A percentile compares a stretch with the other conserved stretches of the same genome.
These are phyloP conservation scores for Gavia stellata DNA, from an alignment of 2,113 vertebrate species.

Conservation along the genomic window DNA sequence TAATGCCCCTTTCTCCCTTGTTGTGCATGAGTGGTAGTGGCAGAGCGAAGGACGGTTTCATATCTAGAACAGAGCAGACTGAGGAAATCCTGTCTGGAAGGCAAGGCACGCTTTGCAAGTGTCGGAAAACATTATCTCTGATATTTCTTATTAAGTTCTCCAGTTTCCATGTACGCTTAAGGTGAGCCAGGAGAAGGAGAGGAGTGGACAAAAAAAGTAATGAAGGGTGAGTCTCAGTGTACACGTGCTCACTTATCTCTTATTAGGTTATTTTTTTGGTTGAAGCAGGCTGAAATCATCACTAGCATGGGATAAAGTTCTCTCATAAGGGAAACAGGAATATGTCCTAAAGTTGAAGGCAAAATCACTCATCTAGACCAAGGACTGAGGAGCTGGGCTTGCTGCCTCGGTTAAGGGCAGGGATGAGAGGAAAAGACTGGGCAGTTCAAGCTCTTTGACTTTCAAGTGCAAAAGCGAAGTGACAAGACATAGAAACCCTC, in stretches of 20 bases:
- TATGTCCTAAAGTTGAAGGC: not conserved
- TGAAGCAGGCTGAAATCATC: not conserved
- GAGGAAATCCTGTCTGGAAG: conserved; percentile 49
- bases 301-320: not conserved
- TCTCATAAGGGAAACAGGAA: not conserved
- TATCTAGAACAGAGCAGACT: not conserved
- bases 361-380: not conserved
- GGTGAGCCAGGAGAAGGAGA: not conserved
- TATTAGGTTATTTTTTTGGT: not conserved
- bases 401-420: not conserved
- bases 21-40: conserved; percentile 22
- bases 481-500: not conserved
- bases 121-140: conserved; percentile 1
- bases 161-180: not conserved
- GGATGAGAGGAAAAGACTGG: not conserved
- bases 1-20: conserved; percentile 25
- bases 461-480: not conserved
- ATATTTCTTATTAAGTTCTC: conserved; percentile 9
- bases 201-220: not conserved
- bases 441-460: not conserved
- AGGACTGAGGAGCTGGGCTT: not conserved
- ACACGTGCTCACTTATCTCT: fast-evolving
- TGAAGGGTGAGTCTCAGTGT: not conserved
- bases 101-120: conserved; percentile 28
- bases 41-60: not conserved